Evolutionary conservation across 1,140 invertebrate species (phyloP).

Genomic region (Gonatopus flavifemur): DNA sequence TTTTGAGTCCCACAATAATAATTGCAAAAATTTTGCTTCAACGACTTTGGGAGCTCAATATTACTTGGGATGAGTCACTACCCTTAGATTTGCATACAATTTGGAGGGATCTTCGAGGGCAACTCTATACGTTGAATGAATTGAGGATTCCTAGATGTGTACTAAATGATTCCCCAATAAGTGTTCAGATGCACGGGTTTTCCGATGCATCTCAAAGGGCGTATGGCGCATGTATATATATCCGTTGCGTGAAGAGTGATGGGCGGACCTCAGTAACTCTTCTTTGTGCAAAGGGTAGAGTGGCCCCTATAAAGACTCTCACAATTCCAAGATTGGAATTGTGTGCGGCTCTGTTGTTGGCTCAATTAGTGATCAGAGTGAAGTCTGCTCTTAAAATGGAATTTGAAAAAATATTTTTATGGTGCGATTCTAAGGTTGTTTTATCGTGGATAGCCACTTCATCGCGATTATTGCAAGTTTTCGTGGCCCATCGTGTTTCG

Average conservation of each 20-base stretch:
- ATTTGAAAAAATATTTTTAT: slow-evolving; percentile 10
- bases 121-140: too few species aligned
- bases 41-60: background rate
- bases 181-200: slow-evolving; percentile 32
- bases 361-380: slow-evolving; percentile 1
- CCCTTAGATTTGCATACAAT: background rate
- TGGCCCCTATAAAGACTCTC: slow-evolving; percentile 38
- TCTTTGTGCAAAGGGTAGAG: slow-evolving; percentile 23
- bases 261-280: background rate
- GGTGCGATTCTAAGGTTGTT: slow-evolving; percentile 24
- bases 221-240: slow-evolving; percentile 26
- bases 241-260: slow-evolving; percentile 14
- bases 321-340: slow-evolving; percentile 34
- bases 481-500: slow-evolving; percentile 45
- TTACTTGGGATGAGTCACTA: background rate
- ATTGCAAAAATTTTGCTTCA: background rate
- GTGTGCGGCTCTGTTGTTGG: slow-evolving; percentile 22
- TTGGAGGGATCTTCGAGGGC: too few species aligned
- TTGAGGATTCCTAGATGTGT: too few species aligned
- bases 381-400: background rate
- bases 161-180: background rate
- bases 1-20: background rate
- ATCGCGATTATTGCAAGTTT: slow-evolving; percentile 37
- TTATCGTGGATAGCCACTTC: slow-evolving; percentile 25
- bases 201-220: slow-evolving; percentile 28